phyloP scores from a whole-genome alignment of 2,888 invertebrate species.

The Andrena minutula region DNA sequence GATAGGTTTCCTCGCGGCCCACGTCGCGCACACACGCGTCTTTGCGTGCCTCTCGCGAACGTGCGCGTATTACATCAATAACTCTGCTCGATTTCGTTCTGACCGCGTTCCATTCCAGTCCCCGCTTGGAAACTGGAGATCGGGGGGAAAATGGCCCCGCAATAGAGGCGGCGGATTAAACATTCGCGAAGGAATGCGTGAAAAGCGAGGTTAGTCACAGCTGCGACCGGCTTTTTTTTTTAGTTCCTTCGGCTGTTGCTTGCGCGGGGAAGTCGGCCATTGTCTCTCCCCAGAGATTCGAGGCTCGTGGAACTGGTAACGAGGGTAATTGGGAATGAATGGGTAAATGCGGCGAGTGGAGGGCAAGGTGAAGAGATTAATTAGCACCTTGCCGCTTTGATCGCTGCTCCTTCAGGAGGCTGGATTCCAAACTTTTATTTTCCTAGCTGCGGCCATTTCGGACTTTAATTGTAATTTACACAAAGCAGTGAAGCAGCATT shows the following conservation, averaged over 20 bases:
- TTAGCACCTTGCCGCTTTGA: conserved; percentile 10
- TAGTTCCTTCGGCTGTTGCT: not conserved
- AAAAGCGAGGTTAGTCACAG: not conserved
- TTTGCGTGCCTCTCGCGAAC: not conserved
- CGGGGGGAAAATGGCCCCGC: not conserved
- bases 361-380: conserved; percentile 10
- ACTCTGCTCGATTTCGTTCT: conserved; percentile 11
- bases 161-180: not conserved
- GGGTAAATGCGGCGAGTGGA: not conserved
- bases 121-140: not conserved
- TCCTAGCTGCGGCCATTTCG: not conserved
- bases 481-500: not conserved
- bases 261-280: conserved; percentile 7
- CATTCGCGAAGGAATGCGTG: conserved; percentile 4
- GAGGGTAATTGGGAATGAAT: conserved; percentile 25
- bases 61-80: conserved; percentile 9
- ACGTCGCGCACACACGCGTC: conserved; percentile 4
- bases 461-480: not conserved
- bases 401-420: not conserved
- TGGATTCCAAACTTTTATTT: not conserved
- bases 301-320: conserved; percentile 15
- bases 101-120: conserved; percentile 8
- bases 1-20: conserved; percentile 15
- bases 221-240: not conserved
- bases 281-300: not conserved